phyloP scores from a whole-genome alignment of 2,888 invertebrate genomes.

The Aquatica leii region DNA sequence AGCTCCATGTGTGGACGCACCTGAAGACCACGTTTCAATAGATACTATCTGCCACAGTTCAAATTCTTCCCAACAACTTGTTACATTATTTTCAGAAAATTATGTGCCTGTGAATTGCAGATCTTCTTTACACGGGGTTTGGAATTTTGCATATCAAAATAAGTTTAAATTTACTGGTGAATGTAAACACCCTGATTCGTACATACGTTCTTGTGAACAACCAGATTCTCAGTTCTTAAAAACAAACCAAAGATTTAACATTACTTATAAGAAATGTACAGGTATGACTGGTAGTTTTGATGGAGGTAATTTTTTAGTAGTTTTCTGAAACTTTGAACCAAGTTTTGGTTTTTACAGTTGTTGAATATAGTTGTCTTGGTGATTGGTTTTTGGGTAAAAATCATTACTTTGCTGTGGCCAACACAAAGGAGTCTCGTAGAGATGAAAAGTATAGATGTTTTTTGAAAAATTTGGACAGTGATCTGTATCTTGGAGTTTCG shows the following conservation, averaged over 20 bases:
- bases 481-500: slow-evolving; percentile 89
- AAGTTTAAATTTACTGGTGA: slow-evolving; percentile 91
- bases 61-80: slow-evolving; percentile 79
- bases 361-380: slow-evolving; percentile 91
- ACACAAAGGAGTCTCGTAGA: slow-evolving; percentile 93
- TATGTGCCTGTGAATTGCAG: slow-evolving; percentile 90
- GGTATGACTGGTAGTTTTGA: slow-evolving; percentile 91
- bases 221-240: slow-evolving; percentile 96
- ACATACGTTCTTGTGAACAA: slow-evolving; percentile 93
- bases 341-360: slow-evolving; percentile 62
- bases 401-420: slow-evolving; percentile 96
- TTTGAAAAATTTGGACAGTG: slow-evolving; percentile 92
- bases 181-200: slow-evolving; percentile 87
- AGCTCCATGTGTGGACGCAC: slow-evolving; percentile 80
- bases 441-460: slow-evolving; percentile 96
- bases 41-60: slow-evolving; percentile 79
- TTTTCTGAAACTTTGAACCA: background rate
- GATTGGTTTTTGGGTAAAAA: slow-evolving; percentile 98
- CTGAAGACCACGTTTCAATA: slow-evolving; percentile 72
- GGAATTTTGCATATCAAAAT: slow-evolving; percentile 88
- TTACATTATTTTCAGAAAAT: slow-evolving; percentile 89
- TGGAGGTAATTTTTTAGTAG: slow-evolving; percentile 66
- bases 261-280: slow-evolving; percentile 89
- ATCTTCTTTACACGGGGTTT: slow-evolving; percentile 93
- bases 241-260: slow-evolving; percentile 95